Evolutionary conservation across 1,140 invertebrate genomes (phyloP).

Genomic region (Muscidifurax raptorellus): DNA sequence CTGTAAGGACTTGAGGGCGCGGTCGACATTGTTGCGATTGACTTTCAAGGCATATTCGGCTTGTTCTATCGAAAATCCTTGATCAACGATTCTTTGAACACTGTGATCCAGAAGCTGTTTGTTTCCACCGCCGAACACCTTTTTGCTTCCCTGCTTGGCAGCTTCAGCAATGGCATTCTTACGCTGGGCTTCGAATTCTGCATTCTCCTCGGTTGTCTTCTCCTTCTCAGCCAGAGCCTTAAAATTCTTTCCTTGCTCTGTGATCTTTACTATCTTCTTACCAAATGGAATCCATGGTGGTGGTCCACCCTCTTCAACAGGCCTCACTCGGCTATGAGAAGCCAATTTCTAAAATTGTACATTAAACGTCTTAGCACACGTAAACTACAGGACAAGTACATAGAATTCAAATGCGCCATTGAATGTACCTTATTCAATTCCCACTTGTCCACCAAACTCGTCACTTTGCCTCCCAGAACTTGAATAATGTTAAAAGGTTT

Average conservation of each 20-base stretch:
- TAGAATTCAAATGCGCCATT: too few species aligned
- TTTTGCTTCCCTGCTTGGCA: constrained; percentile 81
- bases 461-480: constrained; percentile 88
- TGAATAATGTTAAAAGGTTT: constrained; percentile 79
- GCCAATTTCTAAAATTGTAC: constrained; percentile 79
- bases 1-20: constrained; percentile 83
- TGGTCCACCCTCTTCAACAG: constrained; percentile 83
- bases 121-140: constrained; percentile 82
- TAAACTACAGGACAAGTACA: too few species aligned
- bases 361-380: neutral
- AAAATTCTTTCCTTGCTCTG: constrained; percentile 81
- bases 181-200: constrained; percentile 90
- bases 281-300: constrained; percentile 95
- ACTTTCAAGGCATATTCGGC: constrained; percentile 84
- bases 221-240: constrained; percentile 82
- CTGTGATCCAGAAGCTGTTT: constrained; percentile 87
- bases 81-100: constrained; percentile 87
- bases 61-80: constrained; percentile 86
- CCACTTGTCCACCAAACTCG: constrained; percentile 92
- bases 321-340: constrained; percentile 79
- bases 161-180: constrained; percentile 92
- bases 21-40: constrained; percentile 84
- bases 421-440: constrained; percentile 83
- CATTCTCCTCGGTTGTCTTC: constrained; percentile 79
- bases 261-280: constrained; percentile 81